Conservation (phyloP, 2,113 vertebrate species). For the Galeopterus variegatus region DNA sequence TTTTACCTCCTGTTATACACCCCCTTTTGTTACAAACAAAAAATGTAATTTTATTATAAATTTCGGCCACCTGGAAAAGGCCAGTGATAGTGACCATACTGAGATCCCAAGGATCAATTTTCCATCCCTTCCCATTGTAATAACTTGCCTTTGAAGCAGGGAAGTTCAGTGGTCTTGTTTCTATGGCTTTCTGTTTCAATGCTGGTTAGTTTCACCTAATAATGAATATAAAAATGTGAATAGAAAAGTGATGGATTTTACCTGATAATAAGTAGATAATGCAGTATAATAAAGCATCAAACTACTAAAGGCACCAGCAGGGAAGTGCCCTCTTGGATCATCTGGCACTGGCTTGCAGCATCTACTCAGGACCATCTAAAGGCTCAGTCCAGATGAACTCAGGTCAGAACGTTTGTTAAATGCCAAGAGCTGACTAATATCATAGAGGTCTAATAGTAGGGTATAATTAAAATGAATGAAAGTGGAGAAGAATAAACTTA, state of each 20-base stretch:
- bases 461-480: not conserved
- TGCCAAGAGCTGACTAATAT: not conserved
- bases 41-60: not conserved
- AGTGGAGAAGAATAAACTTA: not conserved
- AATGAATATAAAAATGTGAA: not conserved
- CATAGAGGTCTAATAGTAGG: not conserved
- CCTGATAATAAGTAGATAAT: not conserved
- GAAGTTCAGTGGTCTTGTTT: not conserved
- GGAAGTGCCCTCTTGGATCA: not conserved
- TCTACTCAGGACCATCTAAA: not conserved
- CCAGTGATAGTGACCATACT: not conserved
- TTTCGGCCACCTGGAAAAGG: not conserved
- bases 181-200: constrained; percentile 8
- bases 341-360: not conserved
- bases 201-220: not conserved
- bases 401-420: not conserved
- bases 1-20: not conserved
- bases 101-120: not conserved
- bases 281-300: not conserved
- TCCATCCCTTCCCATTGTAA: not conserved
- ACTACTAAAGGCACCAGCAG: not conserved
- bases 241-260: not conserved
- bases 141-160: not conserved
- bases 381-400: not conserved
- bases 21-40: not conserved